phyloP scores from a whole-genome alignment of 2,888 invertebrate species.

The Branchellion lobata region DNA sequence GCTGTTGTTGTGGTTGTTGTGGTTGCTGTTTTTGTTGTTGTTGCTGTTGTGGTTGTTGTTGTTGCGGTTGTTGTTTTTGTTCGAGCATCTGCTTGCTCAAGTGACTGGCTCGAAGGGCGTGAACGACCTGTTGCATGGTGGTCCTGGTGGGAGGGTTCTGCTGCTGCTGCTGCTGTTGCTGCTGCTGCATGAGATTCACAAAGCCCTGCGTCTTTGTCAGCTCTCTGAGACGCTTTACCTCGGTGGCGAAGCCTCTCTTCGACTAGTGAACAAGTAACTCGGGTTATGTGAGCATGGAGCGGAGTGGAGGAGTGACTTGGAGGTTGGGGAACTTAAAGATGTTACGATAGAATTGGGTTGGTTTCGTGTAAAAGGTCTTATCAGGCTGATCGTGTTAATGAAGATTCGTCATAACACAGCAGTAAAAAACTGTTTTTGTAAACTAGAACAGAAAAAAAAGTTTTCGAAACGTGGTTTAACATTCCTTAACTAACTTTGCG shows the following conservation, averaged over 20 bases:
- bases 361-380: neutral
- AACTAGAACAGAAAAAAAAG: no score
- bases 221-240: slow-evolving; percentile 51
- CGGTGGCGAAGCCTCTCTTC: slow-evolving; percentile 53
- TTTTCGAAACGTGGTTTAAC: no score
- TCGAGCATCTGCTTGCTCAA: slow-evolving; percentile 28
- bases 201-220: slow-evolving; percentile 47
- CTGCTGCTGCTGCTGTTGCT: no score
- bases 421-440: no score
- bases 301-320: no score
- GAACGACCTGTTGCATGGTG: slow-evolving; percentile 40
- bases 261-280: slow-evolving; percentile 49
- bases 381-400: neutral
- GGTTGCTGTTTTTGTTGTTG: neutral
- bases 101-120: slow-evolving; percentile 31
- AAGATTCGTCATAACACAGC: no score
- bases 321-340: neutral
- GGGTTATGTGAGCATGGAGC: no score
- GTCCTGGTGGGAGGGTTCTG: slow-evolving; percentile 23
- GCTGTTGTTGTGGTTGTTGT: slow-evolving; percentile 1
- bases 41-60: neutral
- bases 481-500: no score
- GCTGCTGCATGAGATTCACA: slow-evolving; percentile 45
- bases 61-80: slow-evolving; percentile 3
- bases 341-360: neutral